These are phyloP conservation scores for Melinaea menophilus DNA, from an alignment of 2,888 invertebrate genomes.

Conservation along the genomic window DNA sequence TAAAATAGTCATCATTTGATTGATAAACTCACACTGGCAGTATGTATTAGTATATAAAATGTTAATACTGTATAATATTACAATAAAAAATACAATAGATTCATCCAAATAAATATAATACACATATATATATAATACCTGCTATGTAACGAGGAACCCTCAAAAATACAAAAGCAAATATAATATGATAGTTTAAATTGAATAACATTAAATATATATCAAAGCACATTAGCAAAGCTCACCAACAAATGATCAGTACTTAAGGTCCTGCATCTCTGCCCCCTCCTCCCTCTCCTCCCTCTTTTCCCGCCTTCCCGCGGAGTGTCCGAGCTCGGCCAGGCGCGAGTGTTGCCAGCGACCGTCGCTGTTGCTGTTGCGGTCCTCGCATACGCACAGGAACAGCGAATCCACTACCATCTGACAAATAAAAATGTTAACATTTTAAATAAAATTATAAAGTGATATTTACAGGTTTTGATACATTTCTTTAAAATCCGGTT, in stretches of 20 bases:
- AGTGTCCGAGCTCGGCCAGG: constrained; percentile 75
- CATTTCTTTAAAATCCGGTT: too few species aligned
- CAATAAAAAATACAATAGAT: too few species aligned
- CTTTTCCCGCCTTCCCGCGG: constrained; percentile 53
- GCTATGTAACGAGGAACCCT: too few species aligned
- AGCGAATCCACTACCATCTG: constrained; percentile 97
- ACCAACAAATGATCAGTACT: constrained; percentile 50
- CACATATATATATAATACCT: too few species aligned
- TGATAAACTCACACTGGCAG: too few species aligned
- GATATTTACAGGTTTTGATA: background rate
- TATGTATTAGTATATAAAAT: too few species aligned
- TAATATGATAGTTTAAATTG: background rate
- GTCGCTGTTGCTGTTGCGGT: constrained; percentile 88
- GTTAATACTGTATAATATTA: too few species aligned
- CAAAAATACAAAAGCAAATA: too few species aligned
- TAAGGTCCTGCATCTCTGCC: constrained; percentile 57
- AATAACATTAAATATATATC: constrained; percentile 5
- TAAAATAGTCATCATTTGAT: too few species aligned
- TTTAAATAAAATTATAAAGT: background rate
- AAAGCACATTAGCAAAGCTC: background rate
- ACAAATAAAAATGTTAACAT: constrained; percentile 5
- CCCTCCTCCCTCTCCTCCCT: constrained; percentile 35
- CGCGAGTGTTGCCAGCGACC: constrained; percentile 80
- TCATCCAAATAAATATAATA: too few species aligned
- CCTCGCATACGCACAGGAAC: constrained; percentile 96